Base-by-base conservation (phyloP, 2,113 vertebrate genomes). In the Paramisgurnus dabryanus region DNA sequence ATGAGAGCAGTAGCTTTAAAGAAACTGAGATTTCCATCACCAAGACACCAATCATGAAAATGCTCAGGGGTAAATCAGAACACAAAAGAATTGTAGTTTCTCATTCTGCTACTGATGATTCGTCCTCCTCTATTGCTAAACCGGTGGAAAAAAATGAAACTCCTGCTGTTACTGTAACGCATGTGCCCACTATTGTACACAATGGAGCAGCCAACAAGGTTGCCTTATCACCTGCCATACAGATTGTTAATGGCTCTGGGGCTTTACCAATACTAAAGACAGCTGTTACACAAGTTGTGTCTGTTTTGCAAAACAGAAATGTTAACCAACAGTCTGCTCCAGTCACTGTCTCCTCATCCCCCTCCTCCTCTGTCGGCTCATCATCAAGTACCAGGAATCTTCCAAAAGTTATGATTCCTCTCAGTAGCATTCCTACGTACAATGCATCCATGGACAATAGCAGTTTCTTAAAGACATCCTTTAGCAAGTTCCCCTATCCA, bases 1-100 rank as follows among this genome's bases (percentile, higher is more conserved):
- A 92, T 60, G 91, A 81, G 68, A 76, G 88, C 18, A 88, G 91
- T 0, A 27, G 92, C 80, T 86, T 67, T 50, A 93, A 89, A 80
- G 93, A 93, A 4, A 85, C 91, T 0, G 98, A 97, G 86, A 98
- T 99, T 86, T 95, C 96, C 50, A 97, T 99, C 83, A 98, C 95
- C 81, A 99, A 98, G 92, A 98, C 96, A 0, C 97, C 98, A 27
- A 98, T 99, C 86, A 98, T 99, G 96, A 98, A 95, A 90, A 96
- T 96, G 93, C 94, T 98, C 86, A 99, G 96, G 89, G 94, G 94
- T 76, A 98, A 96, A 91, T 90, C 94, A 0, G 98, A 99, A 88
- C 87, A 94, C 60, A 98, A 99, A 90, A 95, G 97, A 87, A 97
- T 98, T 50, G 89, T 92, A 5, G 90, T 94, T 78, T 91, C 93